Evolutionary conservation across 2,113 vertebrate species (phyloP), one percentile per base, ranked within the genome.

Genomic region (Sialia sialis): DNA sequence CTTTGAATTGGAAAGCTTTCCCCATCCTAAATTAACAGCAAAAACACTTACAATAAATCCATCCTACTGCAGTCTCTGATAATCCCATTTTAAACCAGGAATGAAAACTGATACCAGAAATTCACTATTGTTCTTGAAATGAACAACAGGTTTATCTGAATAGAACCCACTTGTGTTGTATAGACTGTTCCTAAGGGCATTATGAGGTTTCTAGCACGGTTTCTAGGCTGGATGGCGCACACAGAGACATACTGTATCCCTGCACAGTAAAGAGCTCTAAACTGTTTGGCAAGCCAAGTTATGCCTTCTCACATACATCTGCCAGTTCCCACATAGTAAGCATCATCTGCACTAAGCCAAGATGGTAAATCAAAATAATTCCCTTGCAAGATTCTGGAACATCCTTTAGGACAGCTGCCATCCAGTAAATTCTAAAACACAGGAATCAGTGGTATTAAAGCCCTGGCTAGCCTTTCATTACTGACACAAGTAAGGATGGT

Each of bases 291-390:
- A 90, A 89, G 72, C 66, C 64, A 67, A n/a, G 38, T 82, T 70
- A 56, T 2, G 21, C 74, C 54, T 84, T 89, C 48, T 89, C 7
- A 4, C 34, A 68, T 41, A 67, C 70, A 93, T 93, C 88, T 96
- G 93, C 88, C 72, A 87, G 39, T 67, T 89, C 79, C 67, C 89
- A 79, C 85, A n/a, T 11, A 87, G 52, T 81, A 92, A 82, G 81
- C 48, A 88, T 89, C 89, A 66, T 59, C 69, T 83, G 22, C 75
- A 62, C 76, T 73, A 43, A 58, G 82, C 89, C 91, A 96, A 82
- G 63, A 79, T 13, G 75, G 38, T 75, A 95, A 93, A 89, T 83
- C 64, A 95, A 92, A 93, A 94, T 85, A 89, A 93, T 76, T 92
- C 81, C 76, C 20, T 94, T 91, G 58, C 74, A 82, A 43, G 63